phyloP scores from a whole-genome alignment of 2,888 invertebrate species.

The Trachelus stipa region DNA sequence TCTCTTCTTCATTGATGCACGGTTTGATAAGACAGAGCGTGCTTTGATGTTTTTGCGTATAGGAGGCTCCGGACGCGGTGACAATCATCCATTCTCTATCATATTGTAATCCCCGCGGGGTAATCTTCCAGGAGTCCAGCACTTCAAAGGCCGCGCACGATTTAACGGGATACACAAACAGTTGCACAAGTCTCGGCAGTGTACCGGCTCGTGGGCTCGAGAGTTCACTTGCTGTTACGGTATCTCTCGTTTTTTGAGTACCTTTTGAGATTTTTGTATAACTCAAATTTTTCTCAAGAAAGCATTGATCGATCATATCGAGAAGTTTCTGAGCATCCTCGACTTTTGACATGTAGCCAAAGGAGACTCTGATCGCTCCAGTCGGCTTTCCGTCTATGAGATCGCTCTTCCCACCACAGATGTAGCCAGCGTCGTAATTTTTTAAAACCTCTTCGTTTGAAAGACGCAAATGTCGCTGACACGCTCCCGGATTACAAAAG shows the following conservation, averaged over 20 bases:
- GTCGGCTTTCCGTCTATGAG: constrained; percentile 88
- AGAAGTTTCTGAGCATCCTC: constrained; percentile 80
- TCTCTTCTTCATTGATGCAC: constrained; percentile 72
- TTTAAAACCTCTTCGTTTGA: constrained; percentile 77
- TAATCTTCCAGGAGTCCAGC: constrained; percentile 77
- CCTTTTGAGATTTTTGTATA: background rate
- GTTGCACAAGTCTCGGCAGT: constrained; percentile 59
- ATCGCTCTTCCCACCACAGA: constrained; percentile 91
- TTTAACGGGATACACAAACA: constrained; percentile 89
- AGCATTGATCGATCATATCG: constrained; percentile 81
- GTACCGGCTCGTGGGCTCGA: constrained; percentile 26
- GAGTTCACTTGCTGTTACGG: background rate
- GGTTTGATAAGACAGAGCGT: constrained; percentile 85
- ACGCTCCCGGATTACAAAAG: constrained; percentile 97
- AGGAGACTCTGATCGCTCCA: constrained; percentile 91
- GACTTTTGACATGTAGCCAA: constrained; percentile 88
- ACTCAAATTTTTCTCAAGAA: constrained; percentile 67
- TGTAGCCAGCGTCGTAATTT: constrained; percentile 88
- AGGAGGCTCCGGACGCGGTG: constrained; percentile 80
- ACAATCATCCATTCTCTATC: constrained; percentile 97
- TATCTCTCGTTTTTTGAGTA: background rate
- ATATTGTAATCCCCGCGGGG: constrained; percentile 82
- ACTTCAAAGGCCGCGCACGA: constrained; percentile 87
- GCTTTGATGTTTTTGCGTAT: constrained; percentile 89
- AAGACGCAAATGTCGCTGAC: constrained; percentile 82